Percentiles rank a stretch among this genome's conserved stretches.
Conservation (phyloP, 2,113 vertebrate genomes). For the Chroicocephalus ridibundus region DNA sequence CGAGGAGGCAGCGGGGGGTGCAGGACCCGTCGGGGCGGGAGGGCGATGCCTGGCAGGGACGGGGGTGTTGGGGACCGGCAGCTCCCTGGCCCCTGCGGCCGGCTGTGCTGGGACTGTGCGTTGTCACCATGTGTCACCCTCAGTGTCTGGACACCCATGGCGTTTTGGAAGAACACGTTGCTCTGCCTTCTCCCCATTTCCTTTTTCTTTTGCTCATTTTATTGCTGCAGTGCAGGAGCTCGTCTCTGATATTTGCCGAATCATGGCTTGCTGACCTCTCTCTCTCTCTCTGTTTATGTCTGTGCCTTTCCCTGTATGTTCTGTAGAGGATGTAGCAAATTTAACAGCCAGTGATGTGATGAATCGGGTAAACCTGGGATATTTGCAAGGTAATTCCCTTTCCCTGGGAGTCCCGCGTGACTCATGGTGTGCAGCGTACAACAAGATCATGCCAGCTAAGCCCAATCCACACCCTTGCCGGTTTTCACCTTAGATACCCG, state of each 20-base stretch:
- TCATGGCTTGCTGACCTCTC: slow-evolving; percentile 77
- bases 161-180: background rate
- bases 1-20: rapidly evolving
- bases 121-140: background rate
- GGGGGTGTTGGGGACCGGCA: background rate
- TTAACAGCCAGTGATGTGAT: slow-evolving; percentile 99
- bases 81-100: background rate
- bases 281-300: slow-evolving; percentile 78
- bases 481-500: slow-evolving; percentile 50
- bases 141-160: background rate
- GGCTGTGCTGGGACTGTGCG: background rate
- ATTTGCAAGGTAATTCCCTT: slow-evolving; percentile 97
- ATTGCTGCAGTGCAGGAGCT: slow-evolving; percentile 44
- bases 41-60: background rate
- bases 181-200: slow-evolving; percentile 25
- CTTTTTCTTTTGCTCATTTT: slow-evolving; percentile 15
- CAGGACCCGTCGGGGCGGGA: background rate
- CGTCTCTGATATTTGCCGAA: slow-evolving; percentile 58
- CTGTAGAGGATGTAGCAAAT: slow-evolving; percentile 99
- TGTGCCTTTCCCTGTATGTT: slow-evolving; percentile 80
- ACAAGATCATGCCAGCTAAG: slow-evolving; percentile 57
- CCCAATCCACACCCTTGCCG: slow-evolving; percentile 38
- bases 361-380: slow-evolving; percentile 99
- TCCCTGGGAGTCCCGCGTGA: slow-evolving; percentile 63
- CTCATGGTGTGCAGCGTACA: slow-evolving; percentile 48